Conservation (phyloP, 1,140 invertebrate genomes). For the Asobara japonica region DNA sequence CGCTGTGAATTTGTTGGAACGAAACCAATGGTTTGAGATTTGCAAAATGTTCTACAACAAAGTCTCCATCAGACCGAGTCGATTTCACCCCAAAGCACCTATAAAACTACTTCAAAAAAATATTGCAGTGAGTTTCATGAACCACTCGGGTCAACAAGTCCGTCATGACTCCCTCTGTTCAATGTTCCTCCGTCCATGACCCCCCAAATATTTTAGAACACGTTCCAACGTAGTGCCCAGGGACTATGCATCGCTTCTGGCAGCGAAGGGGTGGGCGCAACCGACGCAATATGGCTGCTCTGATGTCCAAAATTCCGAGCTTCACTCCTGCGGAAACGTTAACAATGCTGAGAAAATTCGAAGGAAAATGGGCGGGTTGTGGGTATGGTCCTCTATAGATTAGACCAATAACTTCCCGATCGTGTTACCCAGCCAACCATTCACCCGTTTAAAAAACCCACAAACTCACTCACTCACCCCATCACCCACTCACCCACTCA, state of each 20-base stretch:
- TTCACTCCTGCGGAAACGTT: neutral
- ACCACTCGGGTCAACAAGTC: conserved; percentile 34
- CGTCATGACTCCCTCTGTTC: conserved; percentile 31
- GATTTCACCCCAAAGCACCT: neutral
- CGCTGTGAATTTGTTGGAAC: too few relatives aligned
- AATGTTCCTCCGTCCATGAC: neutral
- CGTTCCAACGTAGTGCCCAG: conserved; percentile 29
- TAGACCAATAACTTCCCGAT: too few relatives aligned
- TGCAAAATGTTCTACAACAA: too few relatives aligned
- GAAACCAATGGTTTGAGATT: too few relatives aligned
- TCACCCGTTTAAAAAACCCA: too few relatives aligned
- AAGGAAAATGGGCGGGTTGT: too few relatives aligned
- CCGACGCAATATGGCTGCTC: neutral
- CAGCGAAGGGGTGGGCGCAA: neutral
- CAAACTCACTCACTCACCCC: too few relatives aligned
- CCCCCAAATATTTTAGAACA: conserved; percentile 33
- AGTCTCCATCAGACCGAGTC: too few relatives aligned
- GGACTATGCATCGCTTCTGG: conserved; percentile 12
- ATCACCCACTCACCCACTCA: too few relatives aligned
- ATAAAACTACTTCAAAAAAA: conserved; percentile 23
- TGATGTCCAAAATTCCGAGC: neutral
- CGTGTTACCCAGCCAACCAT: too few relatives aligned
- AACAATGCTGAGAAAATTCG: neutral
- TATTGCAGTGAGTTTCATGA: conserved; percentile 35
- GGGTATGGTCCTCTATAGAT: too few relatives aligned